Evolutionary conservation across 2,888 invertebrate species (phyloP), one percentile per base, ranked within the genome.

Genomic region (Pristionchus arcanus): DNA sequence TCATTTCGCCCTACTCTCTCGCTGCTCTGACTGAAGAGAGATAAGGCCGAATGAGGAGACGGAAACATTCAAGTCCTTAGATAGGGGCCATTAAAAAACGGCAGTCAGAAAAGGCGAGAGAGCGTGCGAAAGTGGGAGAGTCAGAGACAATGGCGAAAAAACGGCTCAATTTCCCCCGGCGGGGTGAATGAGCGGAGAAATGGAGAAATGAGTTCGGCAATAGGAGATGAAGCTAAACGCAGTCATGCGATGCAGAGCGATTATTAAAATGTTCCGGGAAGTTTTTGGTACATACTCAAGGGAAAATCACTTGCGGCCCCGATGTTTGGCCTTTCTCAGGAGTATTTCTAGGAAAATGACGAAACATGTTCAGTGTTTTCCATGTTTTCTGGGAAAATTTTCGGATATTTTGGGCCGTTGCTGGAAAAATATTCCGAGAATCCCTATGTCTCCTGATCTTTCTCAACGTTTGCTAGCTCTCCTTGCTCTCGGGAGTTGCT

Each of bases 171-270:
- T 63, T n/a, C n/a, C n/a, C n/a, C n/a, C n/a, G 25, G 63, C 4
- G 63, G 25, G 16, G 1, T 83, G 55, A 55, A 49, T 21, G 53
- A 49, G 53, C 1, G 25, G 84, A 84, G 28, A n/a, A 84, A 53
- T 53, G 25, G 84, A 84, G 28, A n/a, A 84, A 53, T 53, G 84
- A 83, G 83, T 42, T n/a, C 31, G 34, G 53, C 21, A 55, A 53
- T 49, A 2, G 77, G 25, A 25, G 11, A 63, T n/a, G 63, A 63
- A 63, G 63, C 11, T 25, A 63, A 63, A 63, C 11, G n/a, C 21
- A 63, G 63, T 63, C 63, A 63, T 21, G n/a, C 63, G 63, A 34
- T 77, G 77, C 34, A 77, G 42, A 5, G 34, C 25, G 13, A 42
- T 77, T 34, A 34, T 74, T 74, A 7, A 16, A 5, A 68, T 49